Evolutionary conservation across 2,797 vertebrate species (phyloP), one percentile per base, ranked within the genome.

Genomic region (Pantherophis alleghaniensis): DNA sequence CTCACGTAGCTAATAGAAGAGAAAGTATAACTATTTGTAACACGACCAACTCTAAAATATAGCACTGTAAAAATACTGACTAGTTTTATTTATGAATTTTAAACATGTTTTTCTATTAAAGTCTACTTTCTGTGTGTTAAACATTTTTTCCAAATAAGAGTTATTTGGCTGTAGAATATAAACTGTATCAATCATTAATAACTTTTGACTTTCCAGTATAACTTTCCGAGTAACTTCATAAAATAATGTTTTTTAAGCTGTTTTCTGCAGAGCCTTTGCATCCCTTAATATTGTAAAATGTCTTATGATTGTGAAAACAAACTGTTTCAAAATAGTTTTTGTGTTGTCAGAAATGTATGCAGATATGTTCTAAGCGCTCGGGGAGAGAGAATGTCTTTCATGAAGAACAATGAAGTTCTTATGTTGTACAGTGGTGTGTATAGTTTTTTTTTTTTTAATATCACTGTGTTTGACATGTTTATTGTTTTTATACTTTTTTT

Each of bases 1-100:
- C 97, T 47, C 99, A 99, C 93, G 96, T 99, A 88, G 97, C 98
- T 92, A 97, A 94, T 91, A 98, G 99, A 97, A 91, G 98, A 98
- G 74, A 94, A 97, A 91, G 83, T 98, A 96, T 98, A 99, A 96
- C 98, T 98, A 92, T 98, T 99, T 32, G 94, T 66, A 7, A 93
- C 94, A 87, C 99, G 96, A 98, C 69, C 61, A 0, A 4, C 22
- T 13, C 1, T 10, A 5, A 18, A 0, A 12, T 61, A 57, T 7
- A n/a, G 11, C 61, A 66, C n/a, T 14, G 53, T 18, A 5, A 88
- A 90, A 90, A 56, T 56, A 63, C n/a, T n/a, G 61, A n/a, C 61
- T 37, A n/a, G 26, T 51, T 22, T 83, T 86, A 63, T 88, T 51
- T 32, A n/a, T 53, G 60, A 20, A 56, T 42, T 92, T 26, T 86